phyloP scores from a whole-genome alignment of 2,113 vertebrate genomes.

The Ciconia maguari region DNA sequence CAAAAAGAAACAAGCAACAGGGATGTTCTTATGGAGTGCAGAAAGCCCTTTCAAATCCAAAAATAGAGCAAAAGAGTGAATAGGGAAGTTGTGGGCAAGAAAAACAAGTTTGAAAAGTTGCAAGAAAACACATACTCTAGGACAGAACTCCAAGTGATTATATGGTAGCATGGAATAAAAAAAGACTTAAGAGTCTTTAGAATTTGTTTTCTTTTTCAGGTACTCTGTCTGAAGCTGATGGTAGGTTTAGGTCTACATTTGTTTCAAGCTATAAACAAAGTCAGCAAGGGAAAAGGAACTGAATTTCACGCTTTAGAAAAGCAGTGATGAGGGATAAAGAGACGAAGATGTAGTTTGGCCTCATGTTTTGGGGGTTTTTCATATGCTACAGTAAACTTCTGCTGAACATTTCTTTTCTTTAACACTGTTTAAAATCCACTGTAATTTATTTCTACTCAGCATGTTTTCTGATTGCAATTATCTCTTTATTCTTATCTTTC shows the following conservation, averaged over 20 bases:
- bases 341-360: background rate
- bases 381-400: background rate
- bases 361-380: background rate
- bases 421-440: background rate
- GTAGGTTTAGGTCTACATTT: background rate
- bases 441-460: constrained; percentile 11
- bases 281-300: background rate
- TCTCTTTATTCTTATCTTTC: constrained; percentile 35
- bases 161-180: background rate
- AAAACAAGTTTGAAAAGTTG: background rate
- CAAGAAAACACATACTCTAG: background rate
- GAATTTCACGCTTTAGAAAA: background rate
- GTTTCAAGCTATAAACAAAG: background rate
- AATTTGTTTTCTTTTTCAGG: background rate
- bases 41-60: background rate
- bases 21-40: background rate
- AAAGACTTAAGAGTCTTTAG: background rate
- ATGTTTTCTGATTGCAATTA: constrained; percentile 51
- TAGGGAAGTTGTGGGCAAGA: background rate
- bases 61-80: background rate
- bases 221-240: background rate
- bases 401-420: background rate
- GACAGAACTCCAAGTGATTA: background rate
- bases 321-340: background rate
- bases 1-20: background rate